These are phyloP conservation scores for Leguminivora glycinivorella DNA, from an alignment of 1,140 invertebrate genomes.

Conservation along the genomic window DNA sequence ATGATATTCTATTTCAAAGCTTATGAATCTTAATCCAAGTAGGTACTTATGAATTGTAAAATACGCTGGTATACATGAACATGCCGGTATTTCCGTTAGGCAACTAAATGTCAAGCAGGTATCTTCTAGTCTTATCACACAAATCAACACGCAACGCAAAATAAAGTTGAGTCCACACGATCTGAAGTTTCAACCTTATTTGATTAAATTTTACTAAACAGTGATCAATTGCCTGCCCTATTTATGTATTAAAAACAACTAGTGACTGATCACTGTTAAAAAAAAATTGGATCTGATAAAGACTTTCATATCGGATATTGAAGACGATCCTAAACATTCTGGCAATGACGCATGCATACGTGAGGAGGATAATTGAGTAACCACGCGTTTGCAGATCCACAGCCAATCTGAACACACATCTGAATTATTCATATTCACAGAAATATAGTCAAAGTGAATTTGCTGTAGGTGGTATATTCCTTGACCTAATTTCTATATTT, in stretches of 20 bases:
- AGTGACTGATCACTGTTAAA: too few relatives aligned
- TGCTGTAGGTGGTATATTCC: background rate
- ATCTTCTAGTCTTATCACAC: background rate
- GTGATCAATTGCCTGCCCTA: too few relatives aligned
- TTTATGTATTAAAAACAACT: too few relatives aligned
- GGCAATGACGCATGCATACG: constrained; percentile 14
- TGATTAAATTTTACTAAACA: too few relatives aligned
- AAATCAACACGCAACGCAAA: background rate
- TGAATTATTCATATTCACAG: constrained; percentile 23
- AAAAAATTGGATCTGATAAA: too few relatives aligned
- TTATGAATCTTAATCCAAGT: too few relatives aligned
- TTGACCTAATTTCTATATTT: constrained; percentile 12
- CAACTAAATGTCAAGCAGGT: constrained; percentile 9
- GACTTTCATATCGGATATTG: background rate
- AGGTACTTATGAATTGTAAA: too few relatives aligned
- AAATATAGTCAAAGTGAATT: constrained; percentile 7
- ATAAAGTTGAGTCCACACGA: too few relatives aligned
- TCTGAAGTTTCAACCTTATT: too few relatives aligned
- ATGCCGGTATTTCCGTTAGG: constrained; percentile 5
- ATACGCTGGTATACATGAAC: background rate
- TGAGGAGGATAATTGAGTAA: constrained; percentile 15
- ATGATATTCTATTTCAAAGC: too few relatives aligned
- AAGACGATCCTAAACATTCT: background rate
- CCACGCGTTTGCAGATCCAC: constrained; percentile 9
- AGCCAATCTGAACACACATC: constrained; percentile 4